Conservation (phyloP, 2,888 invertebrate genomes). For the Meandrusa payeni region DNA sequence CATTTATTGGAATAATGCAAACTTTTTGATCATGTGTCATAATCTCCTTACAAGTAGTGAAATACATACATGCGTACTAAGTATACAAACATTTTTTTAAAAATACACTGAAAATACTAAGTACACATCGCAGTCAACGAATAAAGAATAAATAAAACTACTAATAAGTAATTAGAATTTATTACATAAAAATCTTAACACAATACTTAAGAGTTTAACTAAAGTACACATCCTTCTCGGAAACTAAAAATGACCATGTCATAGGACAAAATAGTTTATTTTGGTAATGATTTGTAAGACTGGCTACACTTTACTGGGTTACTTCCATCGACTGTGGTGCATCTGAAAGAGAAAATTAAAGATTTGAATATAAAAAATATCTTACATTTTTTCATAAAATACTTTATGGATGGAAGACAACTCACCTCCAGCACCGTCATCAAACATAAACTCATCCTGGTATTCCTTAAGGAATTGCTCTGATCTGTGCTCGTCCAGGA, state of each 20-base stretch:
- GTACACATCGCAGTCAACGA: too few species aligned
- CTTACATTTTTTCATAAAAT: too few species aligned
- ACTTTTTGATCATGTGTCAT: too few species aligned
- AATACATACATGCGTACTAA: too few species aligned
- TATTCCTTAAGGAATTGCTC: constrained; percentile 96
- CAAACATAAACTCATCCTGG: constrained; percentile 97
- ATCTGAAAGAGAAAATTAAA: constrained; percentile 49
- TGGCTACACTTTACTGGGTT: constrained; percentile 37
- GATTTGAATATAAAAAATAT: too few species aligned
- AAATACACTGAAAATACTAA: too few species aligned
- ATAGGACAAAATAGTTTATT: background rate
- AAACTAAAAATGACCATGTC: constrained; percentile 4
- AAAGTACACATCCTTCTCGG: constrained; percentile 11
- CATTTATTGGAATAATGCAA: too few species aligned
- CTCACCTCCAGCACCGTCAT: constrained; percentile 76
- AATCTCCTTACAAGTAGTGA: too few species aligned
- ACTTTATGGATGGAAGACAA: too few species aligned
- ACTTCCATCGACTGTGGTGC: constrained; percentile 57
- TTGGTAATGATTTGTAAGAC: background rate
- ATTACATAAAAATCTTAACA: constrained; percentile 17
- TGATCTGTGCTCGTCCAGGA: constrained; percentile 96
- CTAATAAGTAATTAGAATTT: constrained; percentile 5
- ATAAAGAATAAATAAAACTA: constrained; percentile 1
- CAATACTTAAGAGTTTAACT: constrained; percentile 14
- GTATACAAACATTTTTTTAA: too few species aligned